Percentiles rank a stretch among this genome's conserved stretches.
Evolutionary conservation across 2,888 invertebrate genomes (phyloP).

Genomic region (Chymomyza fuscimana): DNA sequence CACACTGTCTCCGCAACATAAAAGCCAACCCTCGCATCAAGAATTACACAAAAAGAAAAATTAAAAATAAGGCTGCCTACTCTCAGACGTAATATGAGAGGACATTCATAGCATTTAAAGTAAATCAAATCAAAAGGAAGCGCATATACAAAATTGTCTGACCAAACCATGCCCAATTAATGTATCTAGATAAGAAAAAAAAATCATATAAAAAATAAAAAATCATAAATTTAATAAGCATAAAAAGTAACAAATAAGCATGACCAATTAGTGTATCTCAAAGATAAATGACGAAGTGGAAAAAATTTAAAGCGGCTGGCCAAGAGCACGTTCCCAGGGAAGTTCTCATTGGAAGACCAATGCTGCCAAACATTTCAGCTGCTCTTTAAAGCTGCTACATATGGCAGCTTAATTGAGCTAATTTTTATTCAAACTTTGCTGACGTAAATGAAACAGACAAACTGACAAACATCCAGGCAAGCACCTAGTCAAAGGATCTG

Average conservation of each 20-base stretch:
- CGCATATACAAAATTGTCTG: not conserved
- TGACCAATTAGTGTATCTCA: not conserved
- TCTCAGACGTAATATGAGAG: constrained; percentile 24
- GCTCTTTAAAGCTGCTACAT: constrained; percentile 26
- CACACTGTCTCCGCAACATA: too few relatives aligned
- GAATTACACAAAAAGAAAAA: constrained; percentile 28
- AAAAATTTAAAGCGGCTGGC: not conserved
- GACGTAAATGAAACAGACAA: not conserved
- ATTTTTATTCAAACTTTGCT: constrained; percentile 39
- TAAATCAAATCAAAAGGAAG: not conserved
- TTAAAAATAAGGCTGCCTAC: constrained; percentile 64
- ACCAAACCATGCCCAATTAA: not conserved
- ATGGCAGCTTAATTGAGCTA: constrained; percentile 60
- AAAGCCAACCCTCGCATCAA: too few relatives aligned
- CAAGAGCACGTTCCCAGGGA: not conserved
- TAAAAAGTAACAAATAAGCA: constrained; percentile 16
- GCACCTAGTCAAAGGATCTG: not conserved
- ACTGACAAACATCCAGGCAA: not conserved
- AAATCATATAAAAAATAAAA: constrained; percentile 11
- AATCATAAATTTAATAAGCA: constrained; percentile 10
- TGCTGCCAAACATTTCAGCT: not conserved
- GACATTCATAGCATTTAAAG: not conserved
- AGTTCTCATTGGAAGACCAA: too few relatives aligned
- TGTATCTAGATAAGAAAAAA: constrained; percentile 7
- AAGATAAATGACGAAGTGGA: not conserved